These are phyloP conservation scores for Ylistrum balloti DNA, from an alignment of 1,140 invertebrate species.

Conservation along the genomic window DNA sequence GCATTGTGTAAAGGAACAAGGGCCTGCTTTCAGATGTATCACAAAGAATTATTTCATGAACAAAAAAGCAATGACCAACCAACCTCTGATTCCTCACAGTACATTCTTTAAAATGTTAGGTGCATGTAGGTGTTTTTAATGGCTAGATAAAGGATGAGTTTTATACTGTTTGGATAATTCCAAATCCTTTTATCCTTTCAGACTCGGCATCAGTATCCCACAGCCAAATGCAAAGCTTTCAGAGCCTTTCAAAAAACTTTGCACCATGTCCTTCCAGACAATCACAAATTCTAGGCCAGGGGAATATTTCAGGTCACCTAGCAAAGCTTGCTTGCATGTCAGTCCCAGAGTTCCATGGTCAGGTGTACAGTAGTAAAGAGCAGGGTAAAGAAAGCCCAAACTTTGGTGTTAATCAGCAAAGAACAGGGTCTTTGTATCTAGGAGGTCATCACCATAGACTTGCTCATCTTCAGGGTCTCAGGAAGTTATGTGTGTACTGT, in stretches of 20 bases:
- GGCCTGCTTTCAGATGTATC: background rate
- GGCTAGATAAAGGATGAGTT: background rate
- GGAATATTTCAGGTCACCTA: background rate
- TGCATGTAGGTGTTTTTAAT: background rate
- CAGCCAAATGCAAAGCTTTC: slow-evolving; percentile 10
- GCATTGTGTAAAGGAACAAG: background rate
- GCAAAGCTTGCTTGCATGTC: background rate
- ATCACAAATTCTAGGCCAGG: background rate
- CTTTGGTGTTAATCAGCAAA: background rate
- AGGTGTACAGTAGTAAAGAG: slow-evolving; percentile 13
- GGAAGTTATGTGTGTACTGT: slow-evolving; percentile 51
- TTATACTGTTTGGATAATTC: background rate
- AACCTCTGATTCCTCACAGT: background rate
- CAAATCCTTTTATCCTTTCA: slow-evolving; percentile 26
- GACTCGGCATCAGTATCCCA: background rate
- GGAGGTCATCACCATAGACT: slow-evolving; percentile 37
- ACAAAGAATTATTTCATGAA: background rate
- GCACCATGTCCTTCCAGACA: background rate
- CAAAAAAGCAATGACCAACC: background rate
- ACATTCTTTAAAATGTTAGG: background rate
- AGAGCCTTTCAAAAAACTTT: background rate
- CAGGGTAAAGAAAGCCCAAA: background rate
- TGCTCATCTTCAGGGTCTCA: slow-evolving; percentile 44
- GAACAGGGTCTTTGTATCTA: background rate
- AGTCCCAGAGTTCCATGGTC: background rate